Conservation (phyloP, 1,140 invertebrate species). For the Nixonia krombeini region DNA sequence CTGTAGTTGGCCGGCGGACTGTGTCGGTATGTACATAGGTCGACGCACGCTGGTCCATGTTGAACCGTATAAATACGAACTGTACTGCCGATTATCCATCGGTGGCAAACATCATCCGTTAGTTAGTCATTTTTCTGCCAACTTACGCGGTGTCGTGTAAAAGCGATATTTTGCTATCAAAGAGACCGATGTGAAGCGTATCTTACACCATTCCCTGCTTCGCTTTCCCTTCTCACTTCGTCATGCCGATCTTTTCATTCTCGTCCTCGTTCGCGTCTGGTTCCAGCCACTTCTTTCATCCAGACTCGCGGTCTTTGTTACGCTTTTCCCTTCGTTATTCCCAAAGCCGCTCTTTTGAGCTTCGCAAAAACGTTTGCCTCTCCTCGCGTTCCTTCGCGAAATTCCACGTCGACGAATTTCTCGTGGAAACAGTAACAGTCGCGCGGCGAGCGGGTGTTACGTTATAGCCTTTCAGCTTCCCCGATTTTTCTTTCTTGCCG, state of each 20-base stretch:
- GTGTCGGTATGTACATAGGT: constrained; percentile 25
- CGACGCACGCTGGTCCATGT: constrained; percentile 23
- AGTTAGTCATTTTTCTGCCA: constrained; percentile 12
- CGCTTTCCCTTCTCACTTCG: too few species aligned
- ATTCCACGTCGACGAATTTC: constrained; percentile 23
- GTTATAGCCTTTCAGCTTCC: too few species aligned
- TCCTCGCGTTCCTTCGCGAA: not conserved
- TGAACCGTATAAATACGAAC: constrained; percentile 31
- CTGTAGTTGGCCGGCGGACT: constrained; percentile 22
- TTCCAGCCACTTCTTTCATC: too few species aligned
- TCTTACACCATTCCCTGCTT: too few species aligned
- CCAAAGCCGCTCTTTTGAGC: constrained; percentile 21
- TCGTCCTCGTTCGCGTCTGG: too few species aligned
- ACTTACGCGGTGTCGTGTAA: too few species aligned
- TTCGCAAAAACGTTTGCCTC: too few species aligned
- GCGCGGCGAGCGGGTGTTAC: constrained; percentile 15
- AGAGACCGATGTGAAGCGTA: too few species aligned
- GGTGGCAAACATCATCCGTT: constrained; percentile 12
- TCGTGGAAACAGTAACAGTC: constrained; percentile 14
- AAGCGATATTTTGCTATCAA: too few species aligned
- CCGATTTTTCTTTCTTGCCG: constrained; percentile 13
- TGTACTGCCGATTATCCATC: constrained; percentile 31
- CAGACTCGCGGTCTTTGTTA: too few species aligned
- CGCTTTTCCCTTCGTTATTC: constrained; percentile 25
- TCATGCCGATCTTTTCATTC: too few species aligned